phyloP scores from a whole-genome alignment of 2,888 invertebrate genomes.

The Habrosyne pyritoides region DNA sequence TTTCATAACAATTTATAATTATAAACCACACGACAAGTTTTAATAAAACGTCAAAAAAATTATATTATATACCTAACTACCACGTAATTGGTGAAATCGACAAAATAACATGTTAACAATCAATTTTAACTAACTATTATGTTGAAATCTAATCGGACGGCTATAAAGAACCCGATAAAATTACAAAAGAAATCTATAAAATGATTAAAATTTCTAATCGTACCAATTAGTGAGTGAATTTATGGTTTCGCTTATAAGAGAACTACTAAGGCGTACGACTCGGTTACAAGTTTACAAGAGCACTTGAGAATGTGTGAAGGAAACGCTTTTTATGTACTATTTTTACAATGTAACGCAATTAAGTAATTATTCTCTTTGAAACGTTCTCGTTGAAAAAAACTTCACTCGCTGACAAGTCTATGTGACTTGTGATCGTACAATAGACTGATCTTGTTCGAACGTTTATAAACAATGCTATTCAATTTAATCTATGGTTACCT shows the following conservation, averaged over 20 bases:
- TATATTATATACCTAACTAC: slow-evolving; percentile 13
- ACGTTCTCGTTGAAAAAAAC: slow-evolving; percentile 26
- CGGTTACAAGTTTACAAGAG: slow-evolving; percentile 33
- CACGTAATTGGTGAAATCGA: slow-evolving; percentile 70
- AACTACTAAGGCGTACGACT: slow-evolving; percentile 16
- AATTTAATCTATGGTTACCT: too few relatives aligned
- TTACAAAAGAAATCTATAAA: slow-evolving; percentile 82
- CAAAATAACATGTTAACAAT: slow-evolving; percentile 75
- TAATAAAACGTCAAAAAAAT: slow-evolving; percentile 36
- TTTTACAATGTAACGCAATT: slow-evolving; percentile 42
- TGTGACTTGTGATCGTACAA: slow-evolving; percentile 30
- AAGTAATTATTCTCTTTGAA: slow-evolving; percentile 35
- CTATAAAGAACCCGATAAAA: slow-evolving; percentile 76
- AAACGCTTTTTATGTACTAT: slow-evolving; percentile 19
- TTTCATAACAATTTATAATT: slow-evolving; percentile 45
- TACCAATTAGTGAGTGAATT: slow-evolving; percentile 74
- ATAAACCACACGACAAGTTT: slow-evolving; percentile 29
- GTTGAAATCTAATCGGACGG: slow-evolving; percentile 70
- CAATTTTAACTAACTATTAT: slow-evolving; percentile 74
- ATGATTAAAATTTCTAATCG: slow-evolving; percentile 79
- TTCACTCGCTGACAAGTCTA: slow-evolving; percentile 31
- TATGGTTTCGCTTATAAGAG: slow-evolving; percentile 67
- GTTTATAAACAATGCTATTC: slow-evolving; percentile 39
- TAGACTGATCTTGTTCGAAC: slow-evolving; percentile 16
- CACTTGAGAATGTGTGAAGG: slow-evolving; percentile 29